Evolutionary conservation across 2,797 vertebrate genomes (phyloP), one percentile per base, ranked within the genome.

Genomic region (Semotilus atromaculatus): DNA sequence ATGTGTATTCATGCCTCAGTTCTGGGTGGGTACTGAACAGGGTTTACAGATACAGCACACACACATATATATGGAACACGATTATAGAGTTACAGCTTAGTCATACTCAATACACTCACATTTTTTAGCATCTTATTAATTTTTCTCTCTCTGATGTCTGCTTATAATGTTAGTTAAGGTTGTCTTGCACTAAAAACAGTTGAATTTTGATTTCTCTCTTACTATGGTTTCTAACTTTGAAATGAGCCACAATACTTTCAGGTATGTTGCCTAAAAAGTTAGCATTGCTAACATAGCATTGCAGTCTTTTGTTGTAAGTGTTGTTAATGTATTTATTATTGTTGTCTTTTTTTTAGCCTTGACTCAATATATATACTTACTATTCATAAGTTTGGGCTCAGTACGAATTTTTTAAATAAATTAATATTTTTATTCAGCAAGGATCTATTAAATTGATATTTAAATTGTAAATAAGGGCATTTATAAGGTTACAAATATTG

Each of bases 1-100:
- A 75, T 81, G 51, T 62, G 62, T 84, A 43, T 74, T 48, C 68
- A 76, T 87, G 74, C 21, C 66, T 62, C 16, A 16, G 45, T 80
- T 66, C 29, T 51, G 34, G 58, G 58, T 64, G 40, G 29, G 26
- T 60, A 60, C 23, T 60, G 26, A 53, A 55, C 51, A 53, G 3
- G 7, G 66, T 40, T 31, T 62, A 23, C 21, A 74, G 81, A 64
- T 29, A 11, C 38, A 43, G 58, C n/a, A 45, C 58, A 45, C n/a
- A 4, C 16, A 6, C 13, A 45, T 53, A 3, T 29, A 21, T 55
- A 55, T 55, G 48, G 31, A 55, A 36, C 40, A 7, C 19, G 5
- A 31, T 23, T 26, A 64, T 8, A 38, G 66, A 68, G 66, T 67
- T 67, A 53, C 11, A 23, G 7, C 78, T 68, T 68, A 51, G 64